These are phyloP conservation scores for Lateolabrax maculatus DNA, from an alignment of 2,797 vertebrate genomes.

Conservation along the genomic window DNA sequence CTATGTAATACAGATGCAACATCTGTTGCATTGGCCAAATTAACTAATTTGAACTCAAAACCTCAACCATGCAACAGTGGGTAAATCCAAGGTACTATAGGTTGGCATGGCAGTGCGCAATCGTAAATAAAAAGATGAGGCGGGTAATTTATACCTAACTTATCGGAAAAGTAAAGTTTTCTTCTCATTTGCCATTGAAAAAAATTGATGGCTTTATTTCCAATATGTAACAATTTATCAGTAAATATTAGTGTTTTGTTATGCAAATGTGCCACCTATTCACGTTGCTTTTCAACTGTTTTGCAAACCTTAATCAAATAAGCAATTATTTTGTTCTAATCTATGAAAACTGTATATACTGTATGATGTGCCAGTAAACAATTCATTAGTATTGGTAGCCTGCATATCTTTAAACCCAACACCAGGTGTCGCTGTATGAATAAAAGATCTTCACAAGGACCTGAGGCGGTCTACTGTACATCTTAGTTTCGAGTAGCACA, in stretches of 20 bases:
- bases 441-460: neutral
- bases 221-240: neutral
- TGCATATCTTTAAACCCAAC: slow-evolving; percentile 27
- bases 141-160: neutral
- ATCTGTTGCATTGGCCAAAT: neutral
- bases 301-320: neutral
- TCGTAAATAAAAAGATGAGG: neutral
- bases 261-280: neutral
- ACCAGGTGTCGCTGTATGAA: slow-evolving; percentile 73
- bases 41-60: neutral
- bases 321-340: neutral
- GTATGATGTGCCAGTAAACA: neutral
- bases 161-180: neutral
- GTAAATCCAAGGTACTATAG: neutral
- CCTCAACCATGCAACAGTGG: neutral
- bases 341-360: neutral
- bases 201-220: neutral
- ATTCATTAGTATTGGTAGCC: neutral
- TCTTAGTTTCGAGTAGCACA: neutral
- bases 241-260: neutral
- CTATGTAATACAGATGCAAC: no score
- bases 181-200: neutral
- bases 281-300: neutral
- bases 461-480: neutral
- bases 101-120: neutral